Evolutionary conservation across 2,797 vertebrate species (phyloP), one percentile per base, ranked within the genome.

Genomic region (Micromesistius poutassou): DNA sequence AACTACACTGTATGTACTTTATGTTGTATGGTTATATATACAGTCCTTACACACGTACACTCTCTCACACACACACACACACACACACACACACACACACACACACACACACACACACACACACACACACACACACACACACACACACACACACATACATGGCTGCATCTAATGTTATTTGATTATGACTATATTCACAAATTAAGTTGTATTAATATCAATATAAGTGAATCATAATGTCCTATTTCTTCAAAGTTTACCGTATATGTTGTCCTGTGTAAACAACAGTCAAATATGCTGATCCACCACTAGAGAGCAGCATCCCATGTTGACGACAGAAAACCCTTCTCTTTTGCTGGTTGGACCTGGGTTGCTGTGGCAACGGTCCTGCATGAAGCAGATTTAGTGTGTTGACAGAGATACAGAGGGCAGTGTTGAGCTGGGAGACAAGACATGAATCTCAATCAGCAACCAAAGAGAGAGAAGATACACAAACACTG

Each of bases 391-490:
- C 36, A 80, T 87, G 84, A 87, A 87, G 90, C 89, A 89, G 87
- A 86, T 75, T 83, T 86, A 78, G 86, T 74, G 79, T 9, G 80
- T n/a, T 62, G 84, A 80, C 30, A 10, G 84, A 90, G 86, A 91
- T 86, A 91, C 87, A 94, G 93, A 93, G 92, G 92, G 93, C 91
- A 91, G 91, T 91, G 90, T 93, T 90, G 92, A 93, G 91, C 91
- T 84, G 82, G 79, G 80, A 80, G 81, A 90, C 75, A 42, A 79
- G 76, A 73, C 78, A 80, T 87, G 92, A 93, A 93, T 93, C 79
- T 77, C 78, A 92, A 90, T 89, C 81, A 91, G 90, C 88, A 89
- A 87, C 85, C 88, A 87, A 91, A 73, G 76, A 78, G 76, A 77
- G 42, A 79, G 71, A 68, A 72, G 71, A 42, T 42, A 42, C 4